Percentiles rank a stretch among this genome's conserved stretches.
Conservation (phyloP, 2,797 vertebrate genomes). For the Spheniscus humboldti region DNA sequence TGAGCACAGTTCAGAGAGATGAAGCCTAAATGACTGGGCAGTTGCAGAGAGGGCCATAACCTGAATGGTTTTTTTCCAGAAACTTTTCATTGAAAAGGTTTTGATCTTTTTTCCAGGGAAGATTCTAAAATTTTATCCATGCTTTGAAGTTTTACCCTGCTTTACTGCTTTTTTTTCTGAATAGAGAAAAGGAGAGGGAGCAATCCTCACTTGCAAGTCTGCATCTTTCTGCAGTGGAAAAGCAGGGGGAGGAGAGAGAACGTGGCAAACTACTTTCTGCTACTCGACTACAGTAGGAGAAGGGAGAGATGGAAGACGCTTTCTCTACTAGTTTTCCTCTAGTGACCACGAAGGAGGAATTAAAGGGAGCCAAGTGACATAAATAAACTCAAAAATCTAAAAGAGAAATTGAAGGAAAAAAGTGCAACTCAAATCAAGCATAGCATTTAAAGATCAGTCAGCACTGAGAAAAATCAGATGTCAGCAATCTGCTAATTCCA, state of each 20-base stretch:
- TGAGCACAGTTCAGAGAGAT: neutral
- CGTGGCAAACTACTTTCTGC: neutral
- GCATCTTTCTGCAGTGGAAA: neutral
- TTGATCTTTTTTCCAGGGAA: neutral
- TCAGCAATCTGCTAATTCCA: constrained; percentile 35
- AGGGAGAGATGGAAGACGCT: neutral
- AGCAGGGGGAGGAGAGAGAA: neutral
- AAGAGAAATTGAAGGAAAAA: neutral
- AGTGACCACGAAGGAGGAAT: neutral
- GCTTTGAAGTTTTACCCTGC: neutral
- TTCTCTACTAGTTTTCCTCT: neutral
- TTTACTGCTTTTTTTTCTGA: neutral
- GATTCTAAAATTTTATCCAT: neutral
- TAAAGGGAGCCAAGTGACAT: neutral
- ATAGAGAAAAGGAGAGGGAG: neutral
- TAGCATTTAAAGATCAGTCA: neutral
- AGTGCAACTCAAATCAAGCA: neutral
- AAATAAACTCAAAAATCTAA: neutral
- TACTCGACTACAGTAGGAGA: neutral
- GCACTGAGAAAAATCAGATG: neutral
- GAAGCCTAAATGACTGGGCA: neutral
- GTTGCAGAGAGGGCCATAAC: neutral
- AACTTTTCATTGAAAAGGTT: neutral
- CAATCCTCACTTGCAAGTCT: neutral
- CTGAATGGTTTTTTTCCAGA: neutral